Percentiles rank a stretch among this genome's conserved stretches.
Conservation (phyloP, 1,140 invertebrate genomes). For the Pachypeltis micranthus region DNA sequence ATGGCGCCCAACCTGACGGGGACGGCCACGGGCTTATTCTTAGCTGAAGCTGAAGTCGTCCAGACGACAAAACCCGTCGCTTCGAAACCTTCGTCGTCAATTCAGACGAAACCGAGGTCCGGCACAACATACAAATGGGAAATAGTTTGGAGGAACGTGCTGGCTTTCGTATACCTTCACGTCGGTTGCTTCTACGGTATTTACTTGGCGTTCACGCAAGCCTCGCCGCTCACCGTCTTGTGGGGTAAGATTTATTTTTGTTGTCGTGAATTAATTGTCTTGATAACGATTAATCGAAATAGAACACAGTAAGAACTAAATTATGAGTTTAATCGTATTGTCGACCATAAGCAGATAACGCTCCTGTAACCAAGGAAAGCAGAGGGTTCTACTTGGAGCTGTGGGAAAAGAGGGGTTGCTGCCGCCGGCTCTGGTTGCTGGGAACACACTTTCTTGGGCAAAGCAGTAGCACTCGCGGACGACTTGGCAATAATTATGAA, state of each 20-base stretch:
- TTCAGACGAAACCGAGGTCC: neutral
- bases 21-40: conserved; percentile 29
- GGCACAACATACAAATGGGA: conserved; percentile 40
- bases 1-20: conserved; percentile 33
- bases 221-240: conserved; percentile 38
- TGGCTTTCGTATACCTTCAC: conserved; percentile 53
- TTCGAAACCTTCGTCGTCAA: neutral
- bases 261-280: too few relatives aligned
- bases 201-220: conserved; percentile 41
- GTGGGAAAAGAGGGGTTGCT: too few relatives aligned
- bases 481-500: too few relatives aligned
- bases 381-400: too few relatives aligned
- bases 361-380: too few relatives aligned
- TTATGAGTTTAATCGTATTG: too few relatives aligned
- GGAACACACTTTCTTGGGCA: too few relatives aligned
- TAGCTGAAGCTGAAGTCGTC: conserved; percentile 32
- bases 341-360: too few relatives aligned
- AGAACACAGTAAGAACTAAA: too few relatives aligned
- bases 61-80: conserved; percentile 20
- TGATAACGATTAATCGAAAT: too few relatives aligned
- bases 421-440: too few relatives aligned
- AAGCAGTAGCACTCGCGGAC: too few relatives aligned
- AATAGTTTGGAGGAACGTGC: conserved; percentile 59
- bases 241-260: conserved; percentile 37
- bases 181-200: conserved; percentile 46